Evolutionary conservation across 2,888 invertebrate species (phyloP).

Genomic region (Rhabditoides inermis): DNA sequence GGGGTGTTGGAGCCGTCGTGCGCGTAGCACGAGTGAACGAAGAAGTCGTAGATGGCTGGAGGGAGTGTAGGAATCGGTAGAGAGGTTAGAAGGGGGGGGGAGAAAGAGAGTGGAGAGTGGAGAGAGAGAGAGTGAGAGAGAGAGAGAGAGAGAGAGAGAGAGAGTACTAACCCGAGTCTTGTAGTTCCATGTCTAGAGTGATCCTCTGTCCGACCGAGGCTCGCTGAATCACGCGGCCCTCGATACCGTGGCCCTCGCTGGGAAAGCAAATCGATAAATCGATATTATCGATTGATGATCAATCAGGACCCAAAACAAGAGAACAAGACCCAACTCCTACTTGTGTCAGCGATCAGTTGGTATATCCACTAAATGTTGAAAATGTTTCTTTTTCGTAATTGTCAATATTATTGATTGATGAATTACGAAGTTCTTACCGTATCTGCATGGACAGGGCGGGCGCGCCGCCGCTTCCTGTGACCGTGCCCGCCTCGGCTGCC

Average conservation of each 20-base stretch:
- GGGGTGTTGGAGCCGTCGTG: slow-evolving; percentile 46
- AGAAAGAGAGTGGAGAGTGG: neutral
- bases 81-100: neutral
- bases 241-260: slow-evolving; percentile 48
- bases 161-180: slow-evolving; percentile 40
- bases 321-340: no score
- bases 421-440: no score
- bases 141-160: neutral
- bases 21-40: slow-evolving; percentile 50
- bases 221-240: slow-evolving; percentile 30
- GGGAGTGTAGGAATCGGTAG: neutral
- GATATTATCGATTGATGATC: no score
- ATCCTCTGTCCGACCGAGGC: slow-evolving; percentile 48
- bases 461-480: slow-evolving; percentile 43
- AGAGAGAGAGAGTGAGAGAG: neutral
- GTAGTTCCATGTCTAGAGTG: slow-evolving; percentile 43
- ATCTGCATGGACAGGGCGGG: slow-evolving; percentile 43
- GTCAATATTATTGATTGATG: no score
- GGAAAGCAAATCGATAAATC: no score
- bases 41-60: slow-evolving; percentile 50
- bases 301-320: no score
- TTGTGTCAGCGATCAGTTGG: no score
- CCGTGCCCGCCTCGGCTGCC: slow-evolving; percentile 29
- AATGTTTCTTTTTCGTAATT: no score
- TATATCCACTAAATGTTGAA: no score